These are phyloP conservation scores for Scylla paramamosain DNA, from an alignment of 1,140 invertebrate species.

Conservation along the genomic window DNA sequence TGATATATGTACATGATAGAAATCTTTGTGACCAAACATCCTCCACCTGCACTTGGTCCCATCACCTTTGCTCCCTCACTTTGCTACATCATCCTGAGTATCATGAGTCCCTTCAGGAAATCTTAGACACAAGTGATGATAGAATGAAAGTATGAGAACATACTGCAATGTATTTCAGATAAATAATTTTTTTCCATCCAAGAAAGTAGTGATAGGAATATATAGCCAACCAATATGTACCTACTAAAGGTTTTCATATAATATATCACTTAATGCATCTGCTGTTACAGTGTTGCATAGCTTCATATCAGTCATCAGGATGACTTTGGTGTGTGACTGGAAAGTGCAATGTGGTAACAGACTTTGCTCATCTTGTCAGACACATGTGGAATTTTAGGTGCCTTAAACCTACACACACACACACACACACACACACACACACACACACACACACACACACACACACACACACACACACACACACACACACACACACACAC, in stretches of 20 bases:
- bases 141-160: background rate
- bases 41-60: no score
- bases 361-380: background rate
- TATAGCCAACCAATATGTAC: background rate
- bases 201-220: background rate
- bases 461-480: background rate
- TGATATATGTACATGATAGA: no score
- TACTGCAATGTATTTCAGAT: background rate
- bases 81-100: background rate
- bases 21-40: no score
- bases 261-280: background rate
- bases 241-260: background rate
- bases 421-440: constrained; percentile 4
- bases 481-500: no score
- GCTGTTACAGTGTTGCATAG: background rate
- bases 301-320: background rate
- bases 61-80: no score
- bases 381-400: background rate
- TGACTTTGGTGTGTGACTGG: background rate
- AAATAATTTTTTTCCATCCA: background rate
- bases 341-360: background rate
- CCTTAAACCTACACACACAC: background rate
- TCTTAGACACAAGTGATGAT: background rate
- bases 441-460: background rate
- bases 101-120: background rate